Conservation (phyloP, 2,888 invertebrate species). For the Auanema freiburgensis region DNA sequence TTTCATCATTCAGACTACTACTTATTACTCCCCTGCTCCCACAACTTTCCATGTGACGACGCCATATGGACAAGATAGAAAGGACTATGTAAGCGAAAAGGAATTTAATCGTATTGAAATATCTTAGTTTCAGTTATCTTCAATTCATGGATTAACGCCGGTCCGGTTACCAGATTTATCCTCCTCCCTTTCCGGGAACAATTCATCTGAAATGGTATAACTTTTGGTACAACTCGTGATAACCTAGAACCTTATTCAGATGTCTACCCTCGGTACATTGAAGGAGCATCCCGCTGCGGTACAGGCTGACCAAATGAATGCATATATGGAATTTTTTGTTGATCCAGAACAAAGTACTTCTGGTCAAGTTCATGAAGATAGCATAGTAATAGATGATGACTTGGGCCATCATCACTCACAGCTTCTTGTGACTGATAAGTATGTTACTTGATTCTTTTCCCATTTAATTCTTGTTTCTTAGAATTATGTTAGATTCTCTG, state of each 20-base stretch:
- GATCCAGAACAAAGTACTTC: slow-evolving; percentile 9
- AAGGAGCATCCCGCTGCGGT: slow-evolving; percentile 32
- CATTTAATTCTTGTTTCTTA: too few species aligned
- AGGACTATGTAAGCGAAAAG: slow-evolving; percentile 14
- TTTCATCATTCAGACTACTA: slow-evolving; percentile 20
- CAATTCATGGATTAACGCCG: neutral
- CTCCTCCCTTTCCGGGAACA: neutral
- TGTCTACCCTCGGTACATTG: slow-evolving; percentile 8
- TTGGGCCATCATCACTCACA: neutral
- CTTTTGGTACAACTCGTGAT: too few species aligned
- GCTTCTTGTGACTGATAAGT: slow-evolving; percentile 1
- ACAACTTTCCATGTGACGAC: slow-evolving; percentile 11
- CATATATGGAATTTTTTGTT: slow-evolving; percentile 24
- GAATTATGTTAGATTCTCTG: too few species aligned
- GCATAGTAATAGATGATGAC: slow-evolving; percentile 7
- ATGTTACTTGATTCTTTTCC: too few species aligned
- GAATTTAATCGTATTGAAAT: neutral
- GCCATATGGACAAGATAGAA: slow-evolving; percentile 12
- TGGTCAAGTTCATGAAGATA: slow-evolving; percentile 6
- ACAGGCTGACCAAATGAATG: slow-evolving; percentile 31
- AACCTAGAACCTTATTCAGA: neutral
- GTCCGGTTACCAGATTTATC: slow-evolving; percentile 2
- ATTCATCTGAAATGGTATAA: neutral
- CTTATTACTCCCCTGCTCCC: slow-evolving; percentile 18
- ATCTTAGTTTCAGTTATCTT: slow-evolving; percentile 4